A percentile compares a stretch with the other conserved stretches of the same genome.
Evolutionary conservation across 1,140 invertebrate genomes (phyloP).

Genomic region (Papilio dardanus): DNA sequence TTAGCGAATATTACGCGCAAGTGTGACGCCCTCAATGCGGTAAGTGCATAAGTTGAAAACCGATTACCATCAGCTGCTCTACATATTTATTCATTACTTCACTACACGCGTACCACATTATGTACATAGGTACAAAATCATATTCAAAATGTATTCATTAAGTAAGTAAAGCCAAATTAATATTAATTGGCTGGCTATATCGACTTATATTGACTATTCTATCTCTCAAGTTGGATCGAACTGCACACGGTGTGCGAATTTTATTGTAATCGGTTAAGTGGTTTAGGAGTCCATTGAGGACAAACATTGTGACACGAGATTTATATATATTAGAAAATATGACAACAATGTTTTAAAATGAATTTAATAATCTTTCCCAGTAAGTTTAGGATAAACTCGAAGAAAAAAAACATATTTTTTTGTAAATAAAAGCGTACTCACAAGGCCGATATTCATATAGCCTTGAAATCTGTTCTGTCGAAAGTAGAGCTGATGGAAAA

Average conservation of each 20-base stretch:
- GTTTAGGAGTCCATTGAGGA: no score
- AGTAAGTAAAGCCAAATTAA: background rate
- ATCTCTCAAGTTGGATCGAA: no score
- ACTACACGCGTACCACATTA: background rate
- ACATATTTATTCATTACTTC: slow-evolving; percentile 24
- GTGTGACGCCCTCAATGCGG: slow-evolving; percentile 66
- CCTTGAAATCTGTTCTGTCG: slow-evolving; percentile 68
- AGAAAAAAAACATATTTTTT: background rate
- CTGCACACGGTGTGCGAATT: no score
- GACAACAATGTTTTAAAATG: no score
- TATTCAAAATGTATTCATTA: background rate
- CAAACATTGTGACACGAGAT: no score
- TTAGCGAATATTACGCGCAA: slow-evolving; percentile 69
- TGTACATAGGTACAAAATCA: background rate
- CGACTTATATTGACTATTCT: no score
- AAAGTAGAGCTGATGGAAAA: slow-evolving; percentile 75
- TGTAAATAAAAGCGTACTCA: slow-evolving; percentile 19
- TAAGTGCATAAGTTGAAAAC: slow-evolving; percentile 72
- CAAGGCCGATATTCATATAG: slow-evolving; percentile 45
- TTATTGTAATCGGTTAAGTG: no score
- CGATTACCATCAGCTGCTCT: slow-evolving; percentile 59
- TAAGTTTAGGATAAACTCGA: background rate
- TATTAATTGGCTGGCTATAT: no score
- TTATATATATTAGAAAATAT: no score
- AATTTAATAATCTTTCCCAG: background rate